Evolutionary conservation across 2,113 vertebrate species (phyloP), one percentile per base, ranked within the genome.

Genomic region (Oreochromis spilurus): DNA sequence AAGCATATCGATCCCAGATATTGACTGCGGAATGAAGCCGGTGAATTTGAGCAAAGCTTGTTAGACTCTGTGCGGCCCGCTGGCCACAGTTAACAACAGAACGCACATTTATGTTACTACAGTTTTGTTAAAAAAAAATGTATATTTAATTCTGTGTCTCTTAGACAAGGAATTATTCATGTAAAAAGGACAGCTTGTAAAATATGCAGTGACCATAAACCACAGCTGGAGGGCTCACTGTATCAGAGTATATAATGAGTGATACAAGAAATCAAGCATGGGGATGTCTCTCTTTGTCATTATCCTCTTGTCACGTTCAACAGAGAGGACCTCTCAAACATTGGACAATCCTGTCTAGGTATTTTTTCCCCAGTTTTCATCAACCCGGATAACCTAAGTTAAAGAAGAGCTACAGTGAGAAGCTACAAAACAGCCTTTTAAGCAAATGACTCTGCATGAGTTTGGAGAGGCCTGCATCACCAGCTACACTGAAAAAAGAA

Each of bases 1-100:
- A 92, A 89, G 55, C 80, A 54, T 94, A 94, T 94, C 90, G 91
- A 95, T 95, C 86, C 84, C 29, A 54, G 89, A 90, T 91, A 60
- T 91, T 21, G 84, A 75, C 86, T 89, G 79, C 88, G 91, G 93
- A 94, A 91, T 92, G 86, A 87, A 92, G 93, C 90, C 84, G 86
- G 87, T 2, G 58, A 89, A 77, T 89, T 72, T 21, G 45, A 89
- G 78, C 85, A 90, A 92, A 86, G 89, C 89, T 94, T 93, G 93
- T 96, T 96, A 95, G 91, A 84, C 91, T 67, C 29, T 29, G 70
- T 16, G 50, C 52, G 38, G 75, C 45, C 67, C 62, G 72, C 70
- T 7, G 24, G 58, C 80, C 2, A 19, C 65, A 72, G 11, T 21
- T 17, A 14, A 34, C 87, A 52, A 78, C 75, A 83, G 84, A 62